A percentile compares a stretch with the other conserved stretches of the same genome.
Conservation (phyloP, 2,113 vertebrate genomes). For the Gadus macrocephalus region DNA sequence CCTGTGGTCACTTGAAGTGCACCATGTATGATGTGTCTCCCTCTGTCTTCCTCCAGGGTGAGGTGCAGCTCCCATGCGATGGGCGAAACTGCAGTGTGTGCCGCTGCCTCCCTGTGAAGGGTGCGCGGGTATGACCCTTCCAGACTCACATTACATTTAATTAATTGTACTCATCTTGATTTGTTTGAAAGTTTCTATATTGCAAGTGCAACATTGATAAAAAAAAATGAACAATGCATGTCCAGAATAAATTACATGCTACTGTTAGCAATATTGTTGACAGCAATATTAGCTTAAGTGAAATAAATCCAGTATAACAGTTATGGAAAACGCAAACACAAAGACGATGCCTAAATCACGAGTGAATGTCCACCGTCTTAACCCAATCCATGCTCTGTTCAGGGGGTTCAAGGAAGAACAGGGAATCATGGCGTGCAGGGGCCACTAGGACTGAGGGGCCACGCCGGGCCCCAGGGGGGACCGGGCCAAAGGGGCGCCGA, state of each 20-base stretch:
- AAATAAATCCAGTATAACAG: not conserved
- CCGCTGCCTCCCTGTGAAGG: slow-evolving; percentile 54
- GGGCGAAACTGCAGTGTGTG: slow-evolving; percentile 54
- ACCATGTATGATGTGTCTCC: not conserved
- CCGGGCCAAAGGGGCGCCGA: slow-evolving; percentile 75
- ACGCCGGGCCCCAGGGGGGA: slow-evolving; percentile 67
- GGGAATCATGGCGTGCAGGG: slow-evolving; percentile 35
- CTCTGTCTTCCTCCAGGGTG: slow-evolving; percentile 34
- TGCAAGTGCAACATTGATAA: not conserved
- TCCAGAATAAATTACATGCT: not conserved
- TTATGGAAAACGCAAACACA: too few relatives aligned
- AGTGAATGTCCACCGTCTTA: too few relatives aligned
- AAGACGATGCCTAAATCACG: too few relatives aligned
- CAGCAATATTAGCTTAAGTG: not conserved
- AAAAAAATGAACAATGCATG: too few relatives aligned
- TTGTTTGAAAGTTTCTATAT: not conserved
- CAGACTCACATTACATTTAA: not conserved
- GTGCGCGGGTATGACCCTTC: slow-evolving; percentile 42
- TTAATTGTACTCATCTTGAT: not conserved
- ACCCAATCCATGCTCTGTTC: not conserved
- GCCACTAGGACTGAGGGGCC: slow-evolving; percentile 31
- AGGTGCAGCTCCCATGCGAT: slow-evolving; percentile 31
- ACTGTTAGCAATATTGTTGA: not conserved
- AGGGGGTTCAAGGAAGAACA: slow-evolving; percentile 49
- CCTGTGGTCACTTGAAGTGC: not conserved